These are phyloP conservation scores for Notechis scutatus DNA, from an alignment of 2,113 vertebrate species.

Conservation along the genomic window DNA sequence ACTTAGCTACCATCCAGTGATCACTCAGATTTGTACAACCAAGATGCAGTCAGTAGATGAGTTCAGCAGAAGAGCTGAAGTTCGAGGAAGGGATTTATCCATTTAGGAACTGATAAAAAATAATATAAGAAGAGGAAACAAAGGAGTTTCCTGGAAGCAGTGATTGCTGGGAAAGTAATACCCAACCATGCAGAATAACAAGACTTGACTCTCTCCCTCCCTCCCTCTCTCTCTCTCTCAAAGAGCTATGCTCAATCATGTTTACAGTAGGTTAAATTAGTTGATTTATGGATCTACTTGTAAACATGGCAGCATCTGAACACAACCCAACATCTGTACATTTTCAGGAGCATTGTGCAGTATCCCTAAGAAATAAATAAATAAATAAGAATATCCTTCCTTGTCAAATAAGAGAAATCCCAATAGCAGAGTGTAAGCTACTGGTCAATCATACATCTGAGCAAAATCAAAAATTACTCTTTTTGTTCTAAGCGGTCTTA, in stretches of 20 bases:
- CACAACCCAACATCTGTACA: neutral
- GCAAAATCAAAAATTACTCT: neutral
- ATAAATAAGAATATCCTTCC: neutral
- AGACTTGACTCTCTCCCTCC: neutral
- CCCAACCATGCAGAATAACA: neutral
- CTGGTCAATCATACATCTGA: slow-evolving; percentile 3
- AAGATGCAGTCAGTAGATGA: neutral
- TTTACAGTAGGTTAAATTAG: neutral
- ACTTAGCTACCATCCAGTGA: neutral
- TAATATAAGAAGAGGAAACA: neutral
- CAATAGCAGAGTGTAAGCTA: neutral
- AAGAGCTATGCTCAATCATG: neutral
- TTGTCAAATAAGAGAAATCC: neutral
- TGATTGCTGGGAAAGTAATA: neutral
- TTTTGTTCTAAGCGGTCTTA: neutral
- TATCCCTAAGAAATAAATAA: neutral
- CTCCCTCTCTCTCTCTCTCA: neutral
- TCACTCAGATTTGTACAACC: neutral
- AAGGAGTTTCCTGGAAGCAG: neutral
- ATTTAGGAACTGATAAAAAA: neutral
- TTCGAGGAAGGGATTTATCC: neutral
- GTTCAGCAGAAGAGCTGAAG: neutral
- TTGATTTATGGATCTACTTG: neutral
- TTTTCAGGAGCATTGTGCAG: neutral
- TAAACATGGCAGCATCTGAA: neutral